Evolutionary conservation across 2,888 invertebrate species (phyloP), one percentile per base, ranked within the genome.

Genomic region (Aradus depressus): DNA sequence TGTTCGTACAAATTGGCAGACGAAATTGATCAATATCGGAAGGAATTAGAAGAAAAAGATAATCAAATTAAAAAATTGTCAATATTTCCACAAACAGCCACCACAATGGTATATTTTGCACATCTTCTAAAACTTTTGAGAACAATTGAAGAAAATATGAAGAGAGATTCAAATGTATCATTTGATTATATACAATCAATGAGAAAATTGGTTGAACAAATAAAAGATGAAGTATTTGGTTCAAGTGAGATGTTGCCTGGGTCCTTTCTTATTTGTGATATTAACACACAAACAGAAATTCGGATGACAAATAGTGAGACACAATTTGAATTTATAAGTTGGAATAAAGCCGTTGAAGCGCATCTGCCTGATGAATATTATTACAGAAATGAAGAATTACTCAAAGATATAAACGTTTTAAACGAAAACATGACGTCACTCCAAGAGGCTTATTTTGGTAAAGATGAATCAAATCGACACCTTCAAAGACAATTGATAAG

Each of bases 401-500:
- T 22, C 26, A 25, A 22, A 10, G 25, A 45, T 18, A 22, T 45
- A 8, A 12, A 35, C 14, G 23, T 37, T 4, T n/a, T 45, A 5
- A 35, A 32, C 12, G 4, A 10, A 8, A 12, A 19, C 5, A 35
- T 45, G 37, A 25, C 1, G 12, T n/a, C 14, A 12, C 12, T 45
- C 18, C 23, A 45, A 16, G 45, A 45, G 5, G 34, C 45, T 25
- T 45, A 34, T 34, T 22, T 23, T 22, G 22, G 22, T 18, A 34
- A 34, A 16, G 22, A 35, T 18, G 16, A 18, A 2, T 10, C 22
- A 16, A 45, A 35, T 18, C 26, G 26, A 12, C 14, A 32, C 1
- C 45, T 45, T 3, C 25, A 45, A 6, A 45, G 37, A 25, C 22
- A 45, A 34, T 34, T 45, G 16, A 45, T 45, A 6, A 16, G 21